phyloP scores from a whole-genome alignment of 1,140 invertebrate species.

The Hylaeus volcanicus region DNA sequence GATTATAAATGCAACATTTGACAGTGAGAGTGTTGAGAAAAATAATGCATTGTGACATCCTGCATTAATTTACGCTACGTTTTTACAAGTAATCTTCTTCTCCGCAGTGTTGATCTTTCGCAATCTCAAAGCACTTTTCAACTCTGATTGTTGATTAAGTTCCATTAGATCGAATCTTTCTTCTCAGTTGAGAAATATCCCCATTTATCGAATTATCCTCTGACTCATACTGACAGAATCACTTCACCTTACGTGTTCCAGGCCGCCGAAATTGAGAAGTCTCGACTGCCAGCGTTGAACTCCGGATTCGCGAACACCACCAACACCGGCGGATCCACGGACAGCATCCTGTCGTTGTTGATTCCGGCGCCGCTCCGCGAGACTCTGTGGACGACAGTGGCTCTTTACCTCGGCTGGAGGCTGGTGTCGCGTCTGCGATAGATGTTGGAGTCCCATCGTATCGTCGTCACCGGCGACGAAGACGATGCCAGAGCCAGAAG shows the following conservation, averaged over 20 bases:
- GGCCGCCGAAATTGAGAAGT: slow-evolving; percentile 77
- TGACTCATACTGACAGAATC: background rate
- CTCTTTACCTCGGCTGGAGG: slow-evolving; percentile 79
- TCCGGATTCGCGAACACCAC: slow-evolving; percentile 62
- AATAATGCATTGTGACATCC: no score
- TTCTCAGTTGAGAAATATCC: no score
- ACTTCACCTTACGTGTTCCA: slow-evolving; percentile 61
- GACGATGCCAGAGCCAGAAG: slow-evolving; percentile 15
- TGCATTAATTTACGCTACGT: no score
- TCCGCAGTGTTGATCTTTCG: no score
- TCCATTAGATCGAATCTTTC: no score
- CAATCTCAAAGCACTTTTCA: no score
- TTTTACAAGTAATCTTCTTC: no score
- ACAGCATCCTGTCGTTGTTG: slow-evolving; percentile 74
- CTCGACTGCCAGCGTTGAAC: slow-evolving; percentile 72
- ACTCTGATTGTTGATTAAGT: no score
- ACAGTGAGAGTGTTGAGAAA: no score
- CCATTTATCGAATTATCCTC: no score
- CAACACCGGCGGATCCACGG: slow-evolving; percentile 67
- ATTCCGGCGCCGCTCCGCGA: slow-evolving; percentile 78
- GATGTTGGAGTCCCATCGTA: slow-evolving; percentile 52
- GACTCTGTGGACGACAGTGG: slow-evolving; percentile 78
- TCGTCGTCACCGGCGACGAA: slow-evolving; percentile 18
- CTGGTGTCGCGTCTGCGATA: slow-evolving; percentile 79
- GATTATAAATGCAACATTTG: no score